phyloP scores from a whole-genome alignment of 2,888 invertebrate species.

The Campaea margaritaria region DNA sequence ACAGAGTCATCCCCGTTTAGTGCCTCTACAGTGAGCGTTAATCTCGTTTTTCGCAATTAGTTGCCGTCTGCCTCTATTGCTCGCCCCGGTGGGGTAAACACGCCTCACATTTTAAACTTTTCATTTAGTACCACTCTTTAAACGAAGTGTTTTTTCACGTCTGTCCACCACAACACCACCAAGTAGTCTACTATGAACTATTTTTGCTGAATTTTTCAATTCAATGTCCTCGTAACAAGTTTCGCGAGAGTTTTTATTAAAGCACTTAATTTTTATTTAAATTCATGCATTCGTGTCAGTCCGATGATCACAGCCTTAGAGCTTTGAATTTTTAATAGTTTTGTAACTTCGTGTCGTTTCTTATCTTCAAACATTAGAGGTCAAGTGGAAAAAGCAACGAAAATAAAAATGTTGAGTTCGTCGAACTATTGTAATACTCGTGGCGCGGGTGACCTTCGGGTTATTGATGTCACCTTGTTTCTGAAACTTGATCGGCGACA shows the following conservation, averaged over 20 bases:
- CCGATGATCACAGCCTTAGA: slow-evolving; percentile 16
- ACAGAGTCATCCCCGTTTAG: slow-evolving; percentile 73
- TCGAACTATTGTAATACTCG: slow-evolving; percentile 66
- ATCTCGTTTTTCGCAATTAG: slow-evolving; percentile 82
- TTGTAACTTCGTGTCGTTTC: slow-evolving; percentile 15
- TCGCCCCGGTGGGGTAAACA: slow-evolving; percentile 66
- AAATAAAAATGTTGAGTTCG: slow-evolving; percentile 62
- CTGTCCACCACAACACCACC: slow-evolving; percentile 45
- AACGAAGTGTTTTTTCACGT: slow-evolving; percentile 60
- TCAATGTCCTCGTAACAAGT: slow-evolving; percentile 47
- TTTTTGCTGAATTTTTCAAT: slow-evolving; percentile 51
- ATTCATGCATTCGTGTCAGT: slow-evolving; percentile 18
- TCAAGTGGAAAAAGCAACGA: slow-evolving; percentile 50
- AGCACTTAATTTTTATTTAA: slow-evolving; percentile 39
- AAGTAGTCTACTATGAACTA: slow-evolving; percentile 33
- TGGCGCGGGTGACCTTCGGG: slow-evolving; percentile 76
- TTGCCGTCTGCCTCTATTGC: slow-evolving; percentile 71
- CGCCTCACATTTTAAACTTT: slow-evolving; percentile 62
- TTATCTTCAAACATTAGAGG: slow-evolving; percentile 40
- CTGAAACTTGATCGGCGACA: slow-evolving; percentile 77
- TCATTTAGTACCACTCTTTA: slow-evolving; percentile 62
- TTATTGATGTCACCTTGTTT: slow-evolving; percentile 80
- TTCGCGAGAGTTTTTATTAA: slow-evolving; percentile 38
- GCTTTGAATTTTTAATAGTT: slow-evolving; percentile 9
- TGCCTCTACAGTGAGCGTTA: slow-evolving; percentile 75